Evolutionary conservation across 2,797 vertebrate species (phyloP).

Genomic region (Alcedo atthis): DNA sequence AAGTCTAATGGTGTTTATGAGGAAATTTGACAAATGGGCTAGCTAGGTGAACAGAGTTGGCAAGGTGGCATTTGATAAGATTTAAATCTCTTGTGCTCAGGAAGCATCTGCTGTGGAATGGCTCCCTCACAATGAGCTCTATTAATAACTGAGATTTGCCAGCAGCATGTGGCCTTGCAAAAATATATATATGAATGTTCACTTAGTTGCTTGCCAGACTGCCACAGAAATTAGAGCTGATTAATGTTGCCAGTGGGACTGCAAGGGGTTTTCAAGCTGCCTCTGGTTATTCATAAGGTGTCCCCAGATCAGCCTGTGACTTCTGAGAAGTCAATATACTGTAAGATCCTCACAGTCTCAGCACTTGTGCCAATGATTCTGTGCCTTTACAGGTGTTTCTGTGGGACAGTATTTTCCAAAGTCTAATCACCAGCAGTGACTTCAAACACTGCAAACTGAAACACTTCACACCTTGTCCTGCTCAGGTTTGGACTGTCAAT

Average conservation of each 20-base stretch:
- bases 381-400: not conserved
- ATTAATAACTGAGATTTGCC: slow-evolving; percentile 44
- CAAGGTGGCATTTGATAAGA: slow-evolving; percentile 20
- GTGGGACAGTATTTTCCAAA: not conserved
- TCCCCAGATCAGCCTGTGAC: not conserved
- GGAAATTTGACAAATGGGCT: not conserved
- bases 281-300: not conserved
- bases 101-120: slow-evolving; percentile 35
- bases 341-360: not conserved
- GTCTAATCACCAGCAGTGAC: not conserved
- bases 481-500: not conserved
- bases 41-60: slow-evolving; percentile 4
- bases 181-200: slow-evolving; percentile 46
- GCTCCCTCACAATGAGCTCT: slow-evolving; percentile 17
- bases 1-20: not conserved
- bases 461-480: not conserved
- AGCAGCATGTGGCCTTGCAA: slow-evolving; percentile 14
- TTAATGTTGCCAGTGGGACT: slow-evolving; percentile 5
- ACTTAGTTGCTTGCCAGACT: not conserved
- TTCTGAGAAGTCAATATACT: not conserved
- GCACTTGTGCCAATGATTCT: not conserved
- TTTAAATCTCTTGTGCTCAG: slow-evolving; percentile 55
- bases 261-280: not conserved
- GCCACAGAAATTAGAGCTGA: slow-evolving; percentile 11
- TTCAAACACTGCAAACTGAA: not conserved